Conservation (phyloP, 2,888 invertebrate species). For the Acronicta leporina region DNA sequence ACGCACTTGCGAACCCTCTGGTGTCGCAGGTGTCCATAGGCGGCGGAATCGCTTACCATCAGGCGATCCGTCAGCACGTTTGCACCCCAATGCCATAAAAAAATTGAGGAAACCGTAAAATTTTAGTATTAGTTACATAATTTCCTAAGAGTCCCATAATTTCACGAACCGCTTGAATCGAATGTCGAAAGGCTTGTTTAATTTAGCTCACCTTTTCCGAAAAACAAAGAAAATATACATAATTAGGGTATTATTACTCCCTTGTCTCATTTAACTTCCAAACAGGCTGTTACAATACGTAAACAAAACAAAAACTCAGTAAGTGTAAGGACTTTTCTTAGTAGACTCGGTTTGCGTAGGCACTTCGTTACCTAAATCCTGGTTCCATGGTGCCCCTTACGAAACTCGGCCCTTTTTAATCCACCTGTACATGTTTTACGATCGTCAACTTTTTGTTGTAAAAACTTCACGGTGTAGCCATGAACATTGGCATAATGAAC, state of each 20-base stretch:
- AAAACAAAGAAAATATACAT: slow-evolving; percentile 24
- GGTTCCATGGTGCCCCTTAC: slow-evolving; percentile 50
- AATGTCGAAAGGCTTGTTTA: too few relatives aligned
- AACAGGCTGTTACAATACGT: slow-evolving; percentile 57
- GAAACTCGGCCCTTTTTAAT: slow-evolving; percentile 77
- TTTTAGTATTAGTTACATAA: too few relatives aligned
- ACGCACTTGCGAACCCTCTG: too few relatives aligned
- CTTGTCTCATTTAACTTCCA: slow-evolving; percentile 49
- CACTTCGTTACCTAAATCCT: slow-evolving; percentile 59
- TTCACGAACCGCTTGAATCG: too few relatives aligned
- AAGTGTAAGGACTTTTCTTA: slow-evolving; percentile 53
- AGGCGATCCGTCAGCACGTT: too few relatives aligned
- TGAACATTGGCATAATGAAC: slow-evolving; percentile 74
- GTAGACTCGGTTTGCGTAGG: slow-evolving; percentile 50
- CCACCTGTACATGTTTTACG: slow-evolving; percentile 84
- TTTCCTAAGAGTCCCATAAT: too few relatives aligned
- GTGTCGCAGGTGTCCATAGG: too few relatives aligned
- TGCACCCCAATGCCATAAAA: too few relatives aligned
- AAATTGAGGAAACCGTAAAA: too few relatives aligned
- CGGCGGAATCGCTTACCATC: too few relatives aligned
- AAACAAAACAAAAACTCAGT: slow-evolving; percentile 57
- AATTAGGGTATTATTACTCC: slow-evolving; percentile 39
- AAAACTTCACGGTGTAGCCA: slow-evolving; percentile 73
- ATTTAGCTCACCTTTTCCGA: too few relatives aligned
- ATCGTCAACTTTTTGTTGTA: slow-evolving; percentile 81